Conservation (phyloP, 2,888 invertebrate genomes). For the Loripinus fragilis region DNA sequence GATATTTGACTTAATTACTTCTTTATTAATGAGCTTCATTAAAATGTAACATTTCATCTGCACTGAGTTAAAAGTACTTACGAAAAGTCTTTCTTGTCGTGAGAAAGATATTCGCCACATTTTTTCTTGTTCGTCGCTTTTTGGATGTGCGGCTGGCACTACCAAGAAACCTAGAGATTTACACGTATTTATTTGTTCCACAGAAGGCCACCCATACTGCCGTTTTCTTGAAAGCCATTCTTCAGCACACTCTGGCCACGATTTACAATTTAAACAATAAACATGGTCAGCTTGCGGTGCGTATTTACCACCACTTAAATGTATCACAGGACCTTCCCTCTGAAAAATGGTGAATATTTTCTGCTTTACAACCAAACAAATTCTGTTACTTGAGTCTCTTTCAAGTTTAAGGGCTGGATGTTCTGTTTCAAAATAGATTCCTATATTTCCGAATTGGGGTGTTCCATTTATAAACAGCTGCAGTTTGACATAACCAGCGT, state of each 20-base stretch:
- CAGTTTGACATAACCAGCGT: not conserved
- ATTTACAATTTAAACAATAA: slow-evolving; percentile 23
- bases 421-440: not conserved
- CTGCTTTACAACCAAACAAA: not conserved
- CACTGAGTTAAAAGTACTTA: slow-evolving; percentile 22
- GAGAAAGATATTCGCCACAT: slow-evolving; percentile 38
- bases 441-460: not conserved
- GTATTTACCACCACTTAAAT: not conserved
- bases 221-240: slow-evolving; percentile 30
- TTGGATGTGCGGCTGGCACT: slow-evolving; percentile 28
- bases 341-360: not conserved
- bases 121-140: slow-evolving; percentile 16
- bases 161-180: slow-evolving; percentile 30
- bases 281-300: slow-evolving; percentile 15
- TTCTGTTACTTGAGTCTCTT: not conserved
- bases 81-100: slow-evolving; percentile 29
- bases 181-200: slow-evolving; percentile 16
- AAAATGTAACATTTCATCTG: slow-evolving; percentile 34
- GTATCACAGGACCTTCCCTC: not conserved
- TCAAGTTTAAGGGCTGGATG: not conserved
- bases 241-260: slow-evolving; percentile 28
- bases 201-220: slow-evolving; percentile 18
- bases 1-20: slow-evolving; percentile 16
- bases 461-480: not conserved
- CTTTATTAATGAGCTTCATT: slow-evolving; percentile 31